phyloP scores from a whole-genome alignment of 2,113 vertebrate genomes.

The Redunca redunca region DNA sequence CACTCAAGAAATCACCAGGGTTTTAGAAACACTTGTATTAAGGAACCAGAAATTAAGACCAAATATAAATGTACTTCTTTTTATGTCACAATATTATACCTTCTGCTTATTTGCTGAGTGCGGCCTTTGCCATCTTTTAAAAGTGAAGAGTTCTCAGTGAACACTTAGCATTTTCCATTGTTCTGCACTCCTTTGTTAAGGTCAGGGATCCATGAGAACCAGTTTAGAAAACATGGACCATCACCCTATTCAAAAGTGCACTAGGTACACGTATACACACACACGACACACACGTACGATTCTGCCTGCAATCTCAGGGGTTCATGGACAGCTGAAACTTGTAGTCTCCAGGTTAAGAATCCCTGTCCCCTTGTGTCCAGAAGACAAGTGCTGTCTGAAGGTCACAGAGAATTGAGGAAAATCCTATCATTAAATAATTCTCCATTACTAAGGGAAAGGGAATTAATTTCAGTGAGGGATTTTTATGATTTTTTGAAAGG shows the following conservation, averaged over 20 bases:
- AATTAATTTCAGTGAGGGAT: background rate
- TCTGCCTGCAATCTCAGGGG: background rate
- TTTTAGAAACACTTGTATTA: background rate
- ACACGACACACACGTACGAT: background rate
- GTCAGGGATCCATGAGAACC: background rate
- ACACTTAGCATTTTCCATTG: background rate
- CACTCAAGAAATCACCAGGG: background rate
- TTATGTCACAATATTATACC: background rate
- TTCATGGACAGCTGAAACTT: background rate
- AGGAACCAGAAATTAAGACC: background rate
- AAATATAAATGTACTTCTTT: background rate
- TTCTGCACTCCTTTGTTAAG: background rate
- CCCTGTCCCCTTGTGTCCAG: background rate
- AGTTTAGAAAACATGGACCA: background rate
- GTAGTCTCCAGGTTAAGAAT: background rate
- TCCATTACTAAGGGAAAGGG: background rate
- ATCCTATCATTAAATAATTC: background rate
- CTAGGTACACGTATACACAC: background rate
- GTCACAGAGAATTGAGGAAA: background rate
- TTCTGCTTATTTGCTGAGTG: background rate
- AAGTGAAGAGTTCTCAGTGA: background rate
- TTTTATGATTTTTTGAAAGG: background rate
- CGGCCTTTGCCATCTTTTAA: background rate
- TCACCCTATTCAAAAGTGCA: background rate
- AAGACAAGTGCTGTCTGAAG: background rate